Evolutionary conservation across 1,140 invertebrate genomes (phyloP), one percentile per base, ranked within the genome.

Genomic region (Matsumurasca onukii): DNA sequence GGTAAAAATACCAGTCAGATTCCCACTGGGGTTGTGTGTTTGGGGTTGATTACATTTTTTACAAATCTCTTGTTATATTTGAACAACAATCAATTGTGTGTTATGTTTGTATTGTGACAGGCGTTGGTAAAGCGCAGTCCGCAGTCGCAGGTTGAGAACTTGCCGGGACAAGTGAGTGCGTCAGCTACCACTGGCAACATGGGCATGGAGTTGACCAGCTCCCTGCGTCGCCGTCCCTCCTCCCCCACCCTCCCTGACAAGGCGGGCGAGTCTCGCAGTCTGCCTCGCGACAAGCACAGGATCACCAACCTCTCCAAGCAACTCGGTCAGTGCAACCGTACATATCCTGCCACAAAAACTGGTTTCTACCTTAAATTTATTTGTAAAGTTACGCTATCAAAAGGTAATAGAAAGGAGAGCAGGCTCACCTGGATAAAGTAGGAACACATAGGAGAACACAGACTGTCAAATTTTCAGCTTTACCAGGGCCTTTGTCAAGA

Each of bases 71-170:
- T n/a, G n/a, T n/a, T n/a, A n/a, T n/a, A n/a, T n/a, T n/a, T n/a
- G n/a, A n/a, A n/a, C n/a, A n/a, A n/a, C n/a, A n/a, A 17, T 39
- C 5, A 39, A 39, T 17, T 39, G 34, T 9, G 34, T 39, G 34
- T 39, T 5, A 39, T 39, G 49, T 5, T 52, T 12, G n/a, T 45
- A n/a, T 25, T 55, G 48, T 65, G 22, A 69, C 85, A 89, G 81
- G 91, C 91, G 17, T 80, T 93, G 48, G 87, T 89, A 0, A 92
- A 91, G 77, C 81, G 90, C 1, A 90, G 83, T 75, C 85, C 86
- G 9, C 84, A 87, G 72, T 78, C 76, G 24, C 27, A 29, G 25
- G 27, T 65, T n/a, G 20, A 62, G n/a, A 29, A 39, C n/a, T 31
- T 66, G 52, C 24, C 65, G 29, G 39, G 45, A 30, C 59, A 25